A percentile compares a stretch with the other conserved stretches of the same genome.
Conservation (phyloP, 2,797 vertebrate genomes). For the Poeciliopsis gracilis region DNA sequence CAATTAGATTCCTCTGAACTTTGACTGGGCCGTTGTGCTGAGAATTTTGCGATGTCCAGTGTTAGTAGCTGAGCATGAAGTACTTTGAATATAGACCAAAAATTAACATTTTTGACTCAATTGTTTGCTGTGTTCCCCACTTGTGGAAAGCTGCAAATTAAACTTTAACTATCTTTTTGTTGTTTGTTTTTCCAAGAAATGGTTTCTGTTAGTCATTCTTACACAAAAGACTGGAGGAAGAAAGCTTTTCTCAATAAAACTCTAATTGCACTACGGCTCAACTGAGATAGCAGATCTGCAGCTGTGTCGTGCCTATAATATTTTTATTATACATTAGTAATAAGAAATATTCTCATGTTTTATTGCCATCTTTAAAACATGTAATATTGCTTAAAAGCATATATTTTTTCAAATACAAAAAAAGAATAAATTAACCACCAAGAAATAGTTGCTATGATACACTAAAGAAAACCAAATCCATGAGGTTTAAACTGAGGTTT, state of each 20-base stretch:
- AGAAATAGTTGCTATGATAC: too few species aligned
- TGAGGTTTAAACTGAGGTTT: too few species aligned
- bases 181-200: background rate
- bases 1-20: background rate
- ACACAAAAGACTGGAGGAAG: too few species aligned
- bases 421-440: too few species aligned
- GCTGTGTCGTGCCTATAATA: background rate
- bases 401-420: background rate
- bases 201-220: background rate
- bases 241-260: background rate
- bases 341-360: too few species aligned
- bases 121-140: background rate
- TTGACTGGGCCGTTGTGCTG: background rate
- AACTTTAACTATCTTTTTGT: background rate
- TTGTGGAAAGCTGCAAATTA: background rate
- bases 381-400: background rate
- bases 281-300: background rate
- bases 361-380: background rate
- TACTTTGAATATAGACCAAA: background rate
- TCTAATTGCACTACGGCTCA: background rate
- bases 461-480: too few species aligned
- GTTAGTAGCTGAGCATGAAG: background rate
- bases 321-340: too few species aligned
- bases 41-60: background rate
- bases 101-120: background rate